A percentile compares a stretch with the other conserved stretches of the same genome.
phyloP scores from a whole-genome alignment of 2,113 vertebrate species.

The human region DNA sequence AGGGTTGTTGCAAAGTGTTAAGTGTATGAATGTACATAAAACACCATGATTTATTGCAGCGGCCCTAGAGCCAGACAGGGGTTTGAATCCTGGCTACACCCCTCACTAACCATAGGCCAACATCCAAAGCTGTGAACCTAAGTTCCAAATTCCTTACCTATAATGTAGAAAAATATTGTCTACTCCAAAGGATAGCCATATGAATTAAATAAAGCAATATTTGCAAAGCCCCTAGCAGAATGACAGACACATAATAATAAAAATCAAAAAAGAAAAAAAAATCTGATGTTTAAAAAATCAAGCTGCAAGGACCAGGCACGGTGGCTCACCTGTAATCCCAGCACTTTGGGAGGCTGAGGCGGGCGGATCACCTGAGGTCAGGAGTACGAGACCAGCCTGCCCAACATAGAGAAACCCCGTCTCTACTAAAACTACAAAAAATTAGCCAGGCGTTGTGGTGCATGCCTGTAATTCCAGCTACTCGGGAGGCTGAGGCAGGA shows the following conservation, averaged over 20 bases:
- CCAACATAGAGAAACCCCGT: too few species aligned
- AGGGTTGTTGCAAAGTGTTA: neutral
- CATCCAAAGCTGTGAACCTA: neutral
- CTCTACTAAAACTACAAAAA: too few species aligned
- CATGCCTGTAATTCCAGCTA: too few species aligned
- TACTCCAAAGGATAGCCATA: neutral
- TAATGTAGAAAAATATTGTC: neutral
- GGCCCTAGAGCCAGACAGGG: neutral
- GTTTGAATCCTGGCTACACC: neutral
- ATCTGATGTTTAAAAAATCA: slow-evolving; percentile 40
- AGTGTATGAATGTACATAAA: neutral
- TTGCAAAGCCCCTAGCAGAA: neutral
- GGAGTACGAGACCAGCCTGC: too few species aligned
- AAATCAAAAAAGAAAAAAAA: neutral
- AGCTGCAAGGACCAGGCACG: too few species aligned
- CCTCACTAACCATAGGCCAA: neutral
- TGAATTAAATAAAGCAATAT: neutral
- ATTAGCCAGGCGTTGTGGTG: too few species aligned
- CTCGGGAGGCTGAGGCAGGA: too few species aligned
- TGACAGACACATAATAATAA: neutral
- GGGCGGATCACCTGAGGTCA: too few species aligned
- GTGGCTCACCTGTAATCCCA: too few species aligned
- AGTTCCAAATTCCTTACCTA: neutral
- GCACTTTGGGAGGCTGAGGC: too few species aligned
- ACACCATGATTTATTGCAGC: neutral